Base-by-base conservation (phyloP, 2,797 vertebrate genomes). In the Sebastes taczanowskii region DNA sequence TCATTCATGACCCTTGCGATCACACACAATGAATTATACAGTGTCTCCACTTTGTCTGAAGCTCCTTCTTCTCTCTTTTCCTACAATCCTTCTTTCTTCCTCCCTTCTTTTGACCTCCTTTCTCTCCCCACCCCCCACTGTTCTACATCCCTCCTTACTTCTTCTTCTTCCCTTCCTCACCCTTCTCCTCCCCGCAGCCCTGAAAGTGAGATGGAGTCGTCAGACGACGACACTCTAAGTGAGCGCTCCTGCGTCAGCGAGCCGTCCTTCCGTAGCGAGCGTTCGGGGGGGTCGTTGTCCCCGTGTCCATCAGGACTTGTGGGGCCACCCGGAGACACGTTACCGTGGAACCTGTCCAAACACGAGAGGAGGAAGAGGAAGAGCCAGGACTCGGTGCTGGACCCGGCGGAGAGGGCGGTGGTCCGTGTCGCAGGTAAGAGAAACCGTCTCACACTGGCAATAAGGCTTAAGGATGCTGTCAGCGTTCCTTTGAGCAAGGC, bases 161-260 rank as follows among this genome's bases (percentile, higher is more conserved):
- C 62, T 58, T 35, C 53, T 77, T 38, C 63, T 23, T 13, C 60
- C 52, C n/a, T 58, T 56, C 71, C 1, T 38, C 69, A 1, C 69
- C 62, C 23, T 30, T 65, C 61, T 71, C 32, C 59, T 67, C 58
- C 53, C 67, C 72, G 71, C 88, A 94, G 94, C 83, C 46, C 38
- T 82, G 10, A 71, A 78, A 78, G 84, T 80, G 87, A 91, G 79
- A 99, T 99, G 98, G 98, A 98, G 93, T 99, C 98, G 65, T 99
- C 98, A 0, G 98, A 99, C 1, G 98, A 99, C 87, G 98, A 99
- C 86, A 99, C 97, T 69, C 96, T 99, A 78, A 99, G 98, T n/a
- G 98, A 99, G 92, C 94, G 97, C 20, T 98, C 98, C 0, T 98
- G 96, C 83, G 93, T 97, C 87, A 99, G 98, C 0, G 98, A 99